Conservation (phyloP, 2,113 vertebrate genomes). For the Chlorodrepanis virens region DNA sequence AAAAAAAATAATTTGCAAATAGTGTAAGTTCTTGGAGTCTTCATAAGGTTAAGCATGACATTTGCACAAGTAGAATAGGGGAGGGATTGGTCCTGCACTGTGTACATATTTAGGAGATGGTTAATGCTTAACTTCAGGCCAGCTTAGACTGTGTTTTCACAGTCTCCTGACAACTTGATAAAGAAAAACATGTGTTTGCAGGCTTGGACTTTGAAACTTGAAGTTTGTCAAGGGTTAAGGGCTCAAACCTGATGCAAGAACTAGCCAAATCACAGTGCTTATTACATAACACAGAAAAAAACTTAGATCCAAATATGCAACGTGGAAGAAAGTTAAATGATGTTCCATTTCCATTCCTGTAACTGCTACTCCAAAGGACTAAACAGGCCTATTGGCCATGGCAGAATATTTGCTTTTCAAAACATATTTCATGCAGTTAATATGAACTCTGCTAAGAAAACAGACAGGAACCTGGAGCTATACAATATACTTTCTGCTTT, state of each 20-base stretch:
- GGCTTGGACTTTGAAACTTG: background rate
- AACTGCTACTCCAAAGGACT: background rate
- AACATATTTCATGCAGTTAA: background rate
- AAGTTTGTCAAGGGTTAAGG: background rate
- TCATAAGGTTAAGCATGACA: background rate
- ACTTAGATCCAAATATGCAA: background rate
- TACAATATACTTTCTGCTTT: background rate
- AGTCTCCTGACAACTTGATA: background rate
- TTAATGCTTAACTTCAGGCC: conserved; percentile 18
- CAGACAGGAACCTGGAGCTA: background rate
- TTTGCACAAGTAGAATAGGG: background rate
- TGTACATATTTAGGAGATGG: background rate
- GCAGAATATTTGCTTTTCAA: conserved; percentile 1
- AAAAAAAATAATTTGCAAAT: background rate
- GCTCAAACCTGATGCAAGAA: background rate
- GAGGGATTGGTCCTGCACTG: background rate
- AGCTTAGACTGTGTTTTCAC: background rate
- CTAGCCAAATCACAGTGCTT: background rate
- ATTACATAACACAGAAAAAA: background rate
- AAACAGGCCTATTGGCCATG: background rate
- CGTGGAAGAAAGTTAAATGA: background rate
- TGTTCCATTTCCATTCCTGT: background rate
- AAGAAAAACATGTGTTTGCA: background rate
- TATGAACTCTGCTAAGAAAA: background rate
- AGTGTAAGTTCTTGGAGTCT: background rate